Evolutionary conservation across 2,113 vertebrate species (phyloP).

Genomic region (Amazona guildingii): DNA sequence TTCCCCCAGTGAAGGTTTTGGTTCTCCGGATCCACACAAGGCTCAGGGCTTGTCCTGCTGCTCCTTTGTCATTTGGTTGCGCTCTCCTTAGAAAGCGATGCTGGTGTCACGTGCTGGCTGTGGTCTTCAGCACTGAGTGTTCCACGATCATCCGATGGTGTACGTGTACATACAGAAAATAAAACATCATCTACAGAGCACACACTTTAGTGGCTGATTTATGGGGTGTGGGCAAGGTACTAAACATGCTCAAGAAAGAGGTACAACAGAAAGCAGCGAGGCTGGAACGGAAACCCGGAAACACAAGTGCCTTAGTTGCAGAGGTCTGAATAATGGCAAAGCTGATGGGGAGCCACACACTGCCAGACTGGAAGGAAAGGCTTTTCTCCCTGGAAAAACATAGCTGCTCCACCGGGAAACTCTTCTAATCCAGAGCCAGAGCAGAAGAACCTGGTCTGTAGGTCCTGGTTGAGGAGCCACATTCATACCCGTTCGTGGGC

Average conservation of each 20-base stretch:
- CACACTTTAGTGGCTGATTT: fast-evolving
- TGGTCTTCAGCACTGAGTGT: background rate
- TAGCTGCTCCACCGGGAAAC: background rate
- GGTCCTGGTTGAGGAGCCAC: background rate
- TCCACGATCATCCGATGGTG: background rate
- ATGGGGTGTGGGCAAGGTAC: fast-evolving
- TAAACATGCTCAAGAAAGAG: fast-evolving
- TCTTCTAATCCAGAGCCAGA: background rate
- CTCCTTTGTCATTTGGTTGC: background rate
- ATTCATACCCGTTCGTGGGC: fast-evolving
- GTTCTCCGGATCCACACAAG: background rate
- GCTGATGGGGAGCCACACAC: background rate
- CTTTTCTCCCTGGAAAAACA: background rate
- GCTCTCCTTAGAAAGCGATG: background rate
- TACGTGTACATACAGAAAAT: conserved; percentile 28
- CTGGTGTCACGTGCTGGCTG: background rate
- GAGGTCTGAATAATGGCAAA: background rate
- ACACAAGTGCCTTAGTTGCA: background rate
- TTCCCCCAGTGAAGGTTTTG: background rate
- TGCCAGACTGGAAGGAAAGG: background rate
- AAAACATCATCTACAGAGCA: background rate
- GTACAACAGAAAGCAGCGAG: fast-evolving
- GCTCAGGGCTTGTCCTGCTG: background rate
- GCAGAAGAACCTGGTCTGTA: background rate
- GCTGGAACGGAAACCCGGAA: background rate